Base-by-base conservation (phyloP, 2,797 vertebrate species). In the Oophaga sylvatica region DNA sequence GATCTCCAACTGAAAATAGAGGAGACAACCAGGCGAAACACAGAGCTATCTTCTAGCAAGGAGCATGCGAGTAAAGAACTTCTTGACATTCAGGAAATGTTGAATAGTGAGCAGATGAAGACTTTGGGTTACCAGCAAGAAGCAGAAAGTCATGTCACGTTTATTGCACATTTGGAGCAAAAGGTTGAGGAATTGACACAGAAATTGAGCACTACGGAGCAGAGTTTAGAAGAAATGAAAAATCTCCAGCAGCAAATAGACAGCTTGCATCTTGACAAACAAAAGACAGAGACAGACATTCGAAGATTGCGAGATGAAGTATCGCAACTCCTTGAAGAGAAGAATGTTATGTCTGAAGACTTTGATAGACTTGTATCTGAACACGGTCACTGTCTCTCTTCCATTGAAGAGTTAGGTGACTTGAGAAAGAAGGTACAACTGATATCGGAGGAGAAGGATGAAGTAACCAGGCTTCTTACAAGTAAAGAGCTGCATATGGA, bases 1-100 rank as follows among this genome's bases (percentile, higher is more conserved):
- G 95, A 96, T 84, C 91, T 97, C 10, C 93, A 96, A 89, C 91
- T 95, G 82, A 93, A 91, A 29, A 65, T 96, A 0, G 5, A 59
- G 84, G 89, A 15, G 53, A 90, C 96, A 90, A 92, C 90, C 60
- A 91, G 93, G 80, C 93, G 96, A 90, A 95, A 93, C 68, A 91
- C 93, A 70, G 83, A 90, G 88, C 85, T 93, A 22, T 90, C 93
- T 41, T 92, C 88, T 82, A 92, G 93, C 92, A 90, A 96, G 7
- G 92, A 92, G 87, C 88, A 41, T 83, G 94, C 92, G 76, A 26
- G n/a, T 84, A 91, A 92, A 63, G 91, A 94, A 81, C 92, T 95
- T 60, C 87, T 91, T 88, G 89, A 29, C 6, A 90, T 96, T 77
- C 93, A 93, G 71, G 91, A 94, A 92, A 91, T 60, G n/a, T 78